These are phyloP conservation scores for Oceanodroma leucorhoa DNA, from an alignment of 2,797 vertebrate genomes.

Conservation along the genomic window DNA sequence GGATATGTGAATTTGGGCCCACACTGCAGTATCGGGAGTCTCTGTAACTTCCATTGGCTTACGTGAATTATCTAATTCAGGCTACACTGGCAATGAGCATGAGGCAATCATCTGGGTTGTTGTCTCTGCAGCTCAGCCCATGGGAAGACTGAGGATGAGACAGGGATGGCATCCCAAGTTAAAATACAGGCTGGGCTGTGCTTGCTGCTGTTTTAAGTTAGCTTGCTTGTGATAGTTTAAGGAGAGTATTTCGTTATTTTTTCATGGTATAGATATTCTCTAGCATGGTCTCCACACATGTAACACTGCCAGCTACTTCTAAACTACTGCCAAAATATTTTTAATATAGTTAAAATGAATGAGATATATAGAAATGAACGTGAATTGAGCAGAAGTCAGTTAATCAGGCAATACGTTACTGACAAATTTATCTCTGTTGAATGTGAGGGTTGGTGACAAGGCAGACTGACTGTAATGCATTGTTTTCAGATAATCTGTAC, in stretches of 20 bases:
- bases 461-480: background rate
- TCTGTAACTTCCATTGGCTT: background rate
- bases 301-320: background rate
- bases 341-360: background rate
- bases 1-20: background rate
- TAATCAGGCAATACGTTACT: background rate
- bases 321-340: background rate
- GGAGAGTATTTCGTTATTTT: background rate
- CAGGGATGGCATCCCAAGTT: background rate
- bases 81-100: background rate
- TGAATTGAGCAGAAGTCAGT: background rate
- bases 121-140: background rate
- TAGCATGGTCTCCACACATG: accelerated
- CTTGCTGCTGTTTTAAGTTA: background rate
- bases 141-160: background rate
- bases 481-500: background rate
- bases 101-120: background rate
- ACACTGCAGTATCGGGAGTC: background rate
- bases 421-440: background rate
- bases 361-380: background rate
- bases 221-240: background rate
- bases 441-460: background rate
- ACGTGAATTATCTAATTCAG: background rate
- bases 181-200: background rate
- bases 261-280: background rate